phyloP scores from a whole-genome alignment of 2,888 invertebrate species.

The Pyrgus malvae region DNA sequence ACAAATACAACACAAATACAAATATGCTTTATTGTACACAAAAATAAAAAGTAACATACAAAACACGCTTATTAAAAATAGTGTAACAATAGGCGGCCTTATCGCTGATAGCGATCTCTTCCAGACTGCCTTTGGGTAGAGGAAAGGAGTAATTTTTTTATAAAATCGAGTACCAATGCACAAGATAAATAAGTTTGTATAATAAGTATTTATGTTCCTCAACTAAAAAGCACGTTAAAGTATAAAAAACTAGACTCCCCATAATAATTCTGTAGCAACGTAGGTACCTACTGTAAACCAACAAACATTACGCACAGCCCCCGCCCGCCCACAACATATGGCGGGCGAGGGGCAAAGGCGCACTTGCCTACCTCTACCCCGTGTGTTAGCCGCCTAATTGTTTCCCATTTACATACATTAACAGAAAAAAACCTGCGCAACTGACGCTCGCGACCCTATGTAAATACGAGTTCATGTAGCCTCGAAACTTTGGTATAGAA shows the following conservation, averaged over 20 bases:
- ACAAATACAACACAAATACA: no score
- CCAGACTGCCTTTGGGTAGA: no score
- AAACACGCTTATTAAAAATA: no score
- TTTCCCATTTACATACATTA: constrained; percentile 81
- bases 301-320: constrained; percentile 16
- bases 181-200: no score
- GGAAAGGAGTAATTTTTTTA: no score
- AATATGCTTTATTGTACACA: no score
- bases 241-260: background rate
- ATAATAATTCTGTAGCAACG: background rate
- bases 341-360: constrained; percentile 70
- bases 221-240: background rate
- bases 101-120: no score
- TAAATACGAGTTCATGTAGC: constrained; percentile 64
- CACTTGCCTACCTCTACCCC: constrained; percentile 78
- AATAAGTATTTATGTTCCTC: no score
- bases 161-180: no score
- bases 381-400: constrained; percentile 81
- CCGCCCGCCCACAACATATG: constrained; percentile 76
- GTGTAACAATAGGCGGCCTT: no score
- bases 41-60: no score
- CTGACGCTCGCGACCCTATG: constrained; percentile 67
- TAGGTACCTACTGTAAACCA: constrained; percentile 13
- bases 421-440: constrained; percentile 68
- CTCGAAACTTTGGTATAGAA: constrained; percentile 46